These are phyloP conservation scores for Neolamprologus multifasciatus DNA, from an alignment of 2,797 vertebrate genomes.

Conservation along the genomic window DNA sequence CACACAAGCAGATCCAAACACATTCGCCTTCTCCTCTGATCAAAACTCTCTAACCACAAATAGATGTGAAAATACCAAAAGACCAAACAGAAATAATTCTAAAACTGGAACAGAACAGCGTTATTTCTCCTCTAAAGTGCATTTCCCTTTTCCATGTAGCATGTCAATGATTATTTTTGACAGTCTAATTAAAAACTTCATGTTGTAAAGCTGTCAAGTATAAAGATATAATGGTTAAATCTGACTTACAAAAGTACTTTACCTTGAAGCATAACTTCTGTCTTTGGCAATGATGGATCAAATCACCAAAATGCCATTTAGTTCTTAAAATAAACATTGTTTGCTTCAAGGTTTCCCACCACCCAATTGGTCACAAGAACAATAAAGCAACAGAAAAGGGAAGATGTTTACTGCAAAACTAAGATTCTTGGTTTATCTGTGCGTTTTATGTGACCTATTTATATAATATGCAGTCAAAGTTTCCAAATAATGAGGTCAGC, in stretches of 20 bases:
- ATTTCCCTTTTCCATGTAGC: neutral
- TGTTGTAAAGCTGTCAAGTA: neutral
- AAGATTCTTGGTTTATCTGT: neutral
- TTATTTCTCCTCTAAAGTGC: neutral
- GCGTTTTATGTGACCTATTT: neutral
- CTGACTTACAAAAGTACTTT: neutral
- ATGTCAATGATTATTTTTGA: neutral
- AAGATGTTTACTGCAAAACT: neutral
- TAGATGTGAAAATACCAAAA: neutral
- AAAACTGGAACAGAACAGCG: fast-evolving
- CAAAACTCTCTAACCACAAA: neutral
- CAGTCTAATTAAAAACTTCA: neutral
- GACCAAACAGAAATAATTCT: neutral
- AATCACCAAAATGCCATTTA: neutral
- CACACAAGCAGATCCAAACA: neutral
- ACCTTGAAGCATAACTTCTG: neutral
- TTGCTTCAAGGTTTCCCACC: neutral
- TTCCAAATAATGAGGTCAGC: neutral
- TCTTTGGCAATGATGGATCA: neutral
- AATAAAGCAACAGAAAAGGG: neutral
- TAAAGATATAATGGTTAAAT: neutral
- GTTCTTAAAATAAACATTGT: neutral
- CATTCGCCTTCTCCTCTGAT: neutral
- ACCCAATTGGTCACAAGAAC: neutral
- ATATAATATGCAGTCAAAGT: neutral